These are phyloP conservation scores for Germaria angustata DNA, from an alignment of 2,888 invertebrate species.

Conservation along the genomic window DNA sequence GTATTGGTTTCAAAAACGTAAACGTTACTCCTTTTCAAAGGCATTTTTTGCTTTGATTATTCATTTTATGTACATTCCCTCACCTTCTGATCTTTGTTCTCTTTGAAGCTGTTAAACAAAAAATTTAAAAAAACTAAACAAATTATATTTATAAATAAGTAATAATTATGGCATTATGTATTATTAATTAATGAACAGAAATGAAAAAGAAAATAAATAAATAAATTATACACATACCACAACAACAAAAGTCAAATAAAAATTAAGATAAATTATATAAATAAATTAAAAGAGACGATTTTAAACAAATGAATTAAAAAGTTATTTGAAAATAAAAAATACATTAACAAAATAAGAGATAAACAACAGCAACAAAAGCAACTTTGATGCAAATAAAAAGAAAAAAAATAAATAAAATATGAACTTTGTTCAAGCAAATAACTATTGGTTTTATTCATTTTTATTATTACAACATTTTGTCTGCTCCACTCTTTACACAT, in stretches of 20 bases:
- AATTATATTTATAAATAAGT: conserved; percentile 21
- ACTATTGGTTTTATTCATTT: neutral
- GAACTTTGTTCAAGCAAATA: conserved; percentile 71
- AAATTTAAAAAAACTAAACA: neutral
- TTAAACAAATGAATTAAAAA: conserved; percentile 58
- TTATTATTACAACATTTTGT: too few species aligned
- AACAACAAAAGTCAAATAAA: conserved; percentile 59
- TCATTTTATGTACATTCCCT: neutral
- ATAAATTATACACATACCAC: conserved; percentile 60
- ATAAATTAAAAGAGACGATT: conserved; percentile 59
- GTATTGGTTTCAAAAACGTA: neutral
- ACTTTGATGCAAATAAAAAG: conserved; percentile 70
- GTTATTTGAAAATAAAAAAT: conserved; percentile 57
- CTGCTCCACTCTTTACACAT: too few species aligned
- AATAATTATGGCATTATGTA: conserved; percentile 51
- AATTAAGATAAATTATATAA: conserved; percentile 59
- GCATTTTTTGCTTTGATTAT: neutral
- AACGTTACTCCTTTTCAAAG: neutral
- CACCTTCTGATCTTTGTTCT: neutral
- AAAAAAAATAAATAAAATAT: conserved; percentile 74
- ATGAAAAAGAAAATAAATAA: conserved; percentile 12
- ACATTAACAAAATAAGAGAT: conserved; percentile 38
- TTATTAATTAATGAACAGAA: conserved; percentile 40
- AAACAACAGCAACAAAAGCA: conserved; percentile 41
- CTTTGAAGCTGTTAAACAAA: conserved; percentile 13